phyloP scores from a whole-genome alignment of 2,113 vertebrate species.

The Azemiops feae region DNA sequence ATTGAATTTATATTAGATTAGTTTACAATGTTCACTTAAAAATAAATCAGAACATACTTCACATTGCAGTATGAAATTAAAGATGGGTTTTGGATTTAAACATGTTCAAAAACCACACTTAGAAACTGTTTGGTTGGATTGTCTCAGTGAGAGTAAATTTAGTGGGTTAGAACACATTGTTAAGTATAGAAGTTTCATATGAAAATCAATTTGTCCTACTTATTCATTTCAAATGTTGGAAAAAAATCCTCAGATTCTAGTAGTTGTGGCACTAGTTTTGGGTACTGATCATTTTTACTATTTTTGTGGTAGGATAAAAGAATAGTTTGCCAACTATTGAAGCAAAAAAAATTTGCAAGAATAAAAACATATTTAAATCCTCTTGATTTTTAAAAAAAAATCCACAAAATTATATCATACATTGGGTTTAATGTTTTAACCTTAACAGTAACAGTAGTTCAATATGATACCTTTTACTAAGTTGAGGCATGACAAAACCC shows the following conservation, averaged over 20 bases:
- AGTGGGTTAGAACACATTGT: not conserved
- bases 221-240: not conserved
- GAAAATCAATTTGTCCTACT: not conserved
- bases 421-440: not conserved
- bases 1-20: not conserved
- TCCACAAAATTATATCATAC: not conserved
- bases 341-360: not conserved
- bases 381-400: not conserved
- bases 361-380: not conserved
- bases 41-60: not conserved
- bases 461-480: conserved; percentile 2
- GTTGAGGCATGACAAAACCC: not conserved
- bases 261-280: not conserved
- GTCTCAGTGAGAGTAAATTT: not conserved
- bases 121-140: not conserved
- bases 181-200: not conserved
- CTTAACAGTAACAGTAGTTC: conserved; percentile 1
- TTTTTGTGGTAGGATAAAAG: not conserved
- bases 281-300: not conserved
- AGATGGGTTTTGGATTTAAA: not conserved
- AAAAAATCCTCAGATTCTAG: not conserved
- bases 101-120: not conserved
- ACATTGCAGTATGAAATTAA: not conserved
- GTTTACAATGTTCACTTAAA: not conserved
- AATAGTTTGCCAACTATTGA: not conserved